These are phyloP conservation scores for Torymus texanus DNA, from an alignment of 2,888 invertebrate species.

Conservation along the genomic window DNA sequence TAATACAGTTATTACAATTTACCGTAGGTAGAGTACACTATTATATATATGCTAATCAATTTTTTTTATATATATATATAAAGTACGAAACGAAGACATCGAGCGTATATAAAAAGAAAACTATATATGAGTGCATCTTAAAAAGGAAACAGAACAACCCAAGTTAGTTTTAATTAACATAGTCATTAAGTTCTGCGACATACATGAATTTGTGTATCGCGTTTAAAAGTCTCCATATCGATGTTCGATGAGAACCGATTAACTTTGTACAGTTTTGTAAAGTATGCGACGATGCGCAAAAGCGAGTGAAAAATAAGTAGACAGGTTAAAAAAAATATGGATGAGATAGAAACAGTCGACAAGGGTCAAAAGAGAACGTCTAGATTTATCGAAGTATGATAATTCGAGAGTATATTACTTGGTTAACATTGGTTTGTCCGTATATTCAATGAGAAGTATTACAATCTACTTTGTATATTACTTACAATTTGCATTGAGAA, in stretches of 20 bases:
- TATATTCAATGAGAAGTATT: conserved; percentile 34
- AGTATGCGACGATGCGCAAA: conserved; percentile 28
- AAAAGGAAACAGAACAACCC: conserved; percentile 25
- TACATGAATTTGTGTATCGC: conserved; percentile 10
- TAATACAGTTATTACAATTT: conserved; percentile 31
- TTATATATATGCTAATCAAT: conserved; percentile 18
- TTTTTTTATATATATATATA: conserved; percentile 30
- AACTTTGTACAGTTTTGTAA: conserved; percentile 55
- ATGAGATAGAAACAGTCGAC: background rate
- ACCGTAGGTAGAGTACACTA: conserved; percentile 19
- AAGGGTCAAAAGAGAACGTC: conserved; percentile 20
- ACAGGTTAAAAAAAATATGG: background rate
- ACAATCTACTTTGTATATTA: conserved; percentile 41
- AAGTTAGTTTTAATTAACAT: conserved; percentile 43
- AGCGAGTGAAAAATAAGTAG: conserved; percentile 30
- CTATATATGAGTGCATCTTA: conserved; percentile 13
- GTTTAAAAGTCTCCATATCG: conserved; percentile 17
- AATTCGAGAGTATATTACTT: background rate
- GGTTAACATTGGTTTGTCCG: conserved; percentile 31
- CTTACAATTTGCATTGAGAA: conserved; percentile 23
- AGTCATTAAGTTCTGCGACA: conserved; percentile 37
- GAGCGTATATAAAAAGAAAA: conserved; percentile 28
- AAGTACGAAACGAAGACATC: conserved; percentile 46
- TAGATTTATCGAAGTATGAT: conserved; percentile 18
- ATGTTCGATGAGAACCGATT: conserved; percentile 38